These are phyloP conservation scores for Protophormia terraenovae DNA, from an alignment of 2,888 invertebrate species.

Conservation along the genomic window DNA sequence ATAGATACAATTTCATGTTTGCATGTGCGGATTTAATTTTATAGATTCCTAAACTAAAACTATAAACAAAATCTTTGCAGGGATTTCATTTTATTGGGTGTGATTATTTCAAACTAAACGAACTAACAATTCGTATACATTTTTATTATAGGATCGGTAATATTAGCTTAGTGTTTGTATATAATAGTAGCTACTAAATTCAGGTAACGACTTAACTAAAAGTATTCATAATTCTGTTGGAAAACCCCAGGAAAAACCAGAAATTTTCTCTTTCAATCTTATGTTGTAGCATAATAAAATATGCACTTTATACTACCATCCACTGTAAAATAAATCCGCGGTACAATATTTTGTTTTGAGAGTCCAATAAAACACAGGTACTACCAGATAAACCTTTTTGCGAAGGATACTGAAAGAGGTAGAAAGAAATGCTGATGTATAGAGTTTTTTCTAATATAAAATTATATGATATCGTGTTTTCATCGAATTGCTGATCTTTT, in stretches of 20 bases:
- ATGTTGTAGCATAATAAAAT: neutral
- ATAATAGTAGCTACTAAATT: neutral
- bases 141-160: conserved; percentile 11
- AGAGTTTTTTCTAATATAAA: neutral
- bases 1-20: neutral
- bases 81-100: conserved; percentile 36
- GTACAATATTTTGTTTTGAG: neutral
- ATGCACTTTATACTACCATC: neutral
- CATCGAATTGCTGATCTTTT: conserved; percentile 5
- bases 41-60: neutral
- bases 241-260: conserved; percentile 42
- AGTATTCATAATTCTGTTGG: conserved; percentile 40
- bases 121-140: conserved; percentile 1
- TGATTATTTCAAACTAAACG: conserved; percentile 16
- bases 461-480: conserved; percentile 8
- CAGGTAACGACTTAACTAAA: conserved; percentile 18
- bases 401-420: neutral
- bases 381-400: neutral
- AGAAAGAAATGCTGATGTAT: neutral
- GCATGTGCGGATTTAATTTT: conserved; percentile 14
- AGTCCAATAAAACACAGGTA: neutral
- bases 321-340: conserved; percentile 38
- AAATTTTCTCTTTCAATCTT: conserved; percentile 21
- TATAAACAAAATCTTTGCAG: neutral
- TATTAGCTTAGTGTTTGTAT: neutral